Evolutionary conservation across 2,888 invertebrate species (phyloP), one percentile per base, ranked within the genome.

Genomic region (Hydrotaea diabolus): DNA sequence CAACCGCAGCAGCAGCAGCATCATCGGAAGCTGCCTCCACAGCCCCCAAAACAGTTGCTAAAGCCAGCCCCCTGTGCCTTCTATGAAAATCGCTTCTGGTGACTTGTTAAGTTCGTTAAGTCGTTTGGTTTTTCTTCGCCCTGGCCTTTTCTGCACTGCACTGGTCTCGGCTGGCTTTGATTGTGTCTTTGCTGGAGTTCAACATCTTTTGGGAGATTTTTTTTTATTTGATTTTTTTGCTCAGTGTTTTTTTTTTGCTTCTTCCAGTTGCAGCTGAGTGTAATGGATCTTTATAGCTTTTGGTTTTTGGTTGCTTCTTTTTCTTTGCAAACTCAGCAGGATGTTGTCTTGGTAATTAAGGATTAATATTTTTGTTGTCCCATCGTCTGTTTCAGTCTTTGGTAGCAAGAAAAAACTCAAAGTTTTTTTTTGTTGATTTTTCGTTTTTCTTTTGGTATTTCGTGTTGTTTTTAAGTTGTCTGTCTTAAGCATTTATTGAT

Each of bases 321-420:
- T 49, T 77, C 74, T 81, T 78, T 66, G 77, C 82, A 86, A 82
- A 85, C 90, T 86, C 91, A 90, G 90, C 91, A 90, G 90, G 91
- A 90, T 89, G 89, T 90, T 91, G 90, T 90, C 90, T 89, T 88
- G 89, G 91, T 90, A 91, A 90, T 90, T 91, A 90, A 90, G 90
- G 90, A 90, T 90, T 90, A 91, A 90, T 90, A 91, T 90, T 82
- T 43, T 74, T 62, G 15, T 69, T 36, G 72, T 55, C 46, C 59
- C 75, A 43, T 43, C 66, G 64, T 57, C 43, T 69, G 69, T 39
- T 46, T 82, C 69, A 55, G 79, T 69, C 46, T 46, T 69, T 46
- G 59, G 23, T 55, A 7, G 31, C 36, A 36, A 62, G 13, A 39
- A 39, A 8, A 8, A 39, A 39, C 39, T 8, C 15, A 13, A 49